Evolutionary conservation across 2,113 vertebrate genomes (phyloP).

Genomic region (Cebidichthys violaceus): DNA sequence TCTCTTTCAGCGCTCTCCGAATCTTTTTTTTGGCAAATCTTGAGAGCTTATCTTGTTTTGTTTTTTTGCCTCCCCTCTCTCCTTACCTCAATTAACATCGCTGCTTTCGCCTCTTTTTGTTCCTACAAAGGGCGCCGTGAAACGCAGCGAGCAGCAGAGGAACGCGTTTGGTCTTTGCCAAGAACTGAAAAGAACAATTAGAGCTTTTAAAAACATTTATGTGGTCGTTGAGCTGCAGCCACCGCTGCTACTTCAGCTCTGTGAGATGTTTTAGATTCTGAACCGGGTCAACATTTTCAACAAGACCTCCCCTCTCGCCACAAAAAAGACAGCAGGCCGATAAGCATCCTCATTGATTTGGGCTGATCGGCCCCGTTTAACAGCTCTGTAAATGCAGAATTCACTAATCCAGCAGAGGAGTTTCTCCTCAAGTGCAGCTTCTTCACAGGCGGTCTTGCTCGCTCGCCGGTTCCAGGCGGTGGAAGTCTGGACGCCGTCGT

Average conservation of each 20-base stretch:
- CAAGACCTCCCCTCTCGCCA: not conserved
- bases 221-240: constrained; percentile 82
- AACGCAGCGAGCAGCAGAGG: constrained; percentile 32
- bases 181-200: constrained; percentile 86
- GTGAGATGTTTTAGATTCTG: constrained; percentile 80
- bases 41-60: constrained; percentile 55
- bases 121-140: constrained; percentile 52
- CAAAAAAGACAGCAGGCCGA: not conserved
- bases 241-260: constrained; percentile 81
- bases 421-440: constrained; percentile 32
- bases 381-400: not conserved
- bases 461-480: not conserved
- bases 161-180: constrained; percentile 76
- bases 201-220: constrained; percentile 88
- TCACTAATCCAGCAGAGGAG: constrained; percentile 7
- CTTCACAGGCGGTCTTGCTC: constrained; percentile 7
- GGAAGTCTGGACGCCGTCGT: not conserved
- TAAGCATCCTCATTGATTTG: constrained; percentile 29
- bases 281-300: constrained; percentile 33
- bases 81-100: constrained; percentile 83
- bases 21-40: constrained; percentile 72
- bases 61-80: not conserved
- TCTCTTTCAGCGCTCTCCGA: constrained; percentile 85
- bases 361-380: not conserved
- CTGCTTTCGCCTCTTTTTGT: constrained; percentile 71